Percentiles rank a stretch among this genome's conserved stretches.
These are phyloP conservation scores for Anthrax anthrax DNA, from an alignment of 2,888 invertebrate genomes.

Conservation along the genomic window DNA sequence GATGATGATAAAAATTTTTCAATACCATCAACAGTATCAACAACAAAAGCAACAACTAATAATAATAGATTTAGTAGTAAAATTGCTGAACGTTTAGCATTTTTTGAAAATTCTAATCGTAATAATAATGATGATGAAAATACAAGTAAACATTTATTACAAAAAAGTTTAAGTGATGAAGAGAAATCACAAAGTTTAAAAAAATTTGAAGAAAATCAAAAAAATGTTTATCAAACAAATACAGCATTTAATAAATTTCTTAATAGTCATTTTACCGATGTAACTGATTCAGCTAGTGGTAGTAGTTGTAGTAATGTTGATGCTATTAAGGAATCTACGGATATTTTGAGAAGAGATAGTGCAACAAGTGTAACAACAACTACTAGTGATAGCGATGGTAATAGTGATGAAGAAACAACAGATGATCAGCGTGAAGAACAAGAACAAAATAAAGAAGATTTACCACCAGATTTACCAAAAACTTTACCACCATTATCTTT, in stretches of 20 bases:
- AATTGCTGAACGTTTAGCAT: constrained; percentile 23
- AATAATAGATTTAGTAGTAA: constrained; percentile 1
- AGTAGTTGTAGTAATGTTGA: constrained; percentile 2
- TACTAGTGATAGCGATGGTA: background rate
- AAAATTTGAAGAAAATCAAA: constrained; percentile 17
- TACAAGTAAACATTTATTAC: constrained; percentile 15
- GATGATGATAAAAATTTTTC: no score
- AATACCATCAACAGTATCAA: constrained; percentile 1
- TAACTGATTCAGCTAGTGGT: background rate
- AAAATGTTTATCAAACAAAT: constrained; percentile 14
- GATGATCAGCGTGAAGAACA: background rate
- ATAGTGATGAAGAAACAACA: constrained; percentile 12
- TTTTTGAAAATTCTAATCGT: constrained; percentile 20
- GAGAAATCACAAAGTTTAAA: constrained; percentile 37
- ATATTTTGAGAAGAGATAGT: background rate
- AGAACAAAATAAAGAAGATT: constrained; percentile 9
- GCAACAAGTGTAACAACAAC: background rate
- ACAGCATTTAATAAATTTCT: constrained; percentile 19
- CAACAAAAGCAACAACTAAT: background rate
- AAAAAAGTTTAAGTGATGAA: constrained; percentile 42
- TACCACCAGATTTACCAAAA: constrained; percentile 19
- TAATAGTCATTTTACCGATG: constrained; percentile 8
- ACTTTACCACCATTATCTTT: constrained; percentile 15
- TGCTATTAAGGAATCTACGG: background rate
- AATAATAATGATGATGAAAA: constrained; percentile 16